Conservation (phyloP, 2,797 vertebrate species). For the Chaunax sp. region DNA sequence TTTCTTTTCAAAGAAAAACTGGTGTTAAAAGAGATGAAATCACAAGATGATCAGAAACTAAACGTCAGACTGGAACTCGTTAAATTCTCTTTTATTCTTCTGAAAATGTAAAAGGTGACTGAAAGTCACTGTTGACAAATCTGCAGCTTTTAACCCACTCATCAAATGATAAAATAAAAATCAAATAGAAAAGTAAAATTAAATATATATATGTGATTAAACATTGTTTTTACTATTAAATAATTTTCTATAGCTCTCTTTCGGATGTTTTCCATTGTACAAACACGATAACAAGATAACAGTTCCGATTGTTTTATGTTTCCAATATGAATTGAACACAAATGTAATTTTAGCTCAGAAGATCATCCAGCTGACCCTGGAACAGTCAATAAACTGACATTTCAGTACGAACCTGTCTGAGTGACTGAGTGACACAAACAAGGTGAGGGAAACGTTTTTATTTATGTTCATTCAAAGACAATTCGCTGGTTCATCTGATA, state of each 20-base stretch:
- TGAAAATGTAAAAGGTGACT: neutral
- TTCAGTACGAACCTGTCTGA: neutral
- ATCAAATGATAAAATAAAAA: neutral
- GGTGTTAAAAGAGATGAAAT: neutral
- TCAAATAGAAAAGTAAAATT: neutral
- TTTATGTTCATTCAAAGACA: no score
- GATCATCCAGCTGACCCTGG: conserved; percentile 1
- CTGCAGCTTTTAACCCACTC: conserved; percentile 3
- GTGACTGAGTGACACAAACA: no score
- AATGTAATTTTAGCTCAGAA: neutral
- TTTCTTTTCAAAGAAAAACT: no score
- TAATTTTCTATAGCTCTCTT: neutral
- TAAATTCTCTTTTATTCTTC: conserved; percentile 5
- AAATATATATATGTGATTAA: neutral
- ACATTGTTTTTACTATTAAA: neutral
- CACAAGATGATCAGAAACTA: conserved; percentile 10
- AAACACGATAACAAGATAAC: no score
- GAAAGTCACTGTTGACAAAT: neutral
- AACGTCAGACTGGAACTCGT: neutral
- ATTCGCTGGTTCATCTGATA: no score
- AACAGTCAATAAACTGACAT: conserved; percentile 29
- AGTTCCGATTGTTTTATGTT: no score
- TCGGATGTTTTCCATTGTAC: no score
- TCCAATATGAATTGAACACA: neutral
- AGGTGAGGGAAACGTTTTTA: no score